A percentile compares a stretch with the other conserved stretches of the same genome.
Evolutionary conservation across 2,888 invertebrate genomes (phyloP).

Genomic region (Pyrocoelia pectoralis): DNA sequence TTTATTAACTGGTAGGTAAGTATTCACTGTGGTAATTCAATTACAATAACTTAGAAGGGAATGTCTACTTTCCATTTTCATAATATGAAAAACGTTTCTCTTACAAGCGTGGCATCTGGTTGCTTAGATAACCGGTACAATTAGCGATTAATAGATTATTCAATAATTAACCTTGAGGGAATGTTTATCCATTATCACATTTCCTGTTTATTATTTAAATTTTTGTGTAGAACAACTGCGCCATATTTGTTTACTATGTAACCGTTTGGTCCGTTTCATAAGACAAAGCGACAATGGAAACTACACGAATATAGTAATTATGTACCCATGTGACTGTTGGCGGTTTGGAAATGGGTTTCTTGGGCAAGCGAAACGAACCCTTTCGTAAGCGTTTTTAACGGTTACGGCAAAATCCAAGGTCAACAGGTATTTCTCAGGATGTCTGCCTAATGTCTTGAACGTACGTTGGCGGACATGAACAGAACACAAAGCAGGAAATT

Average conservation of each 20-base stretch:
- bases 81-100: too few relatives aligned
- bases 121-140: neutral
- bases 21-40: too few relatives aligned
- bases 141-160: neutral
- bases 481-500: constrained; percentile 10
- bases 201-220: neutral
- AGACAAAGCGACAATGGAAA: constrained; percentile 24
- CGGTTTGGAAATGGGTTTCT: constrained; percentile 41
- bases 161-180: neutral
- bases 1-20: too few relatives aligned
- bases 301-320: constrained; percentile 32
- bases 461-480: constrained; percentile 15
- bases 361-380: constrained; percentile 39
- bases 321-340: constrained; percentile 31
- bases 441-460: constrained; percentile 13
- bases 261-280: neutral
- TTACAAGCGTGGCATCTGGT: too few relatives aligned
- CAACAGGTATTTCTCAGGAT: constrained; percentile 22
- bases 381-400: constrained; percentile 26
- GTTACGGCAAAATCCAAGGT: constrained; percentile 27
- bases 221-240: neutral
- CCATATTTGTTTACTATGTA: neutral
- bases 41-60: too few relatives aligned
- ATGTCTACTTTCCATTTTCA: too few relatives aligned
- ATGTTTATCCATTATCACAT: neutral